Evolutionary conservation across 2,113 vertebrate genomes (phyloP).

Genomic region (Xenopus borealis): DNA sequence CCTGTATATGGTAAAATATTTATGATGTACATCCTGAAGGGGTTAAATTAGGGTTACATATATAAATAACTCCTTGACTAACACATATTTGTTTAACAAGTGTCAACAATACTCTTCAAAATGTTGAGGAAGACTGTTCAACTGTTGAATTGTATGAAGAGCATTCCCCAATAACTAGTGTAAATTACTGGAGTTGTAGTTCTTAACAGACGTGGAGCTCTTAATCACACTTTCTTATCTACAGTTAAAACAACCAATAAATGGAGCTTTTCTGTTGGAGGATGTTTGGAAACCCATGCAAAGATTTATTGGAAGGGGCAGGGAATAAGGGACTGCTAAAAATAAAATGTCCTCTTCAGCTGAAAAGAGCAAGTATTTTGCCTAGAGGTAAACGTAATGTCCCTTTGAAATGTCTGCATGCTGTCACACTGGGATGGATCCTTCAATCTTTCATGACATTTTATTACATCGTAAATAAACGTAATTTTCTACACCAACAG

Average conservation of each 20-base stretch:
- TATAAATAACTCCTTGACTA: too few species aligned
- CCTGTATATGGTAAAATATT: too few species aligned
- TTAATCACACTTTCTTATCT: neutral
- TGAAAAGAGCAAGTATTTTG: conserved; percentile 38
- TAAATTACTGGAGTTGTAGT: too few species aligned
- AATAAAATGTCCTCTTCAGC: conserved; percentile 24
- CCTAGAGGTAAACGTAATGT: conserved; percentile 34
- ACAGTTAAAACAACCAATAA: neutral
- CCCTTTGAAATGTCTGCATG: conserved; percentile 35
- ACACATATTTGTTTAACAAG: too few species aligned
- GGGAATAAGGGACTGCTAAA: conserved; percentile 33
- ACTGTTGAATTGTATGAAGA: too few species aligned
- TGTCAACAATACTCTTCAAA: too few species aligned
- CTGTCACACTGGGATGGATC: conserved; percentile 29
- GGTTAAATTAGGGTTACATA: too few species aligned
- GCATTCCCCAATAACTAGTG: too few species aligned
- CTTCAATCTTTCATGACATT: conserved; percentile 18
- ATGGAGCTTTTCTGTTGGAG: neutral
- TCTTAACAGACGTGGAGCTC: too few species aligned
- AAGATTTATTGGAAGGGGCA: conserved; percentile 41
- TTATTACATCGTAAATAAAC: conserved; percentile 15
- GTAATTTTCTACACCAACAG: neutral
- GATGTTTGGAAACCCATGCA: conserved; percentile 19
- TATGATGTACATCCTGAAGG: too few species aligned
- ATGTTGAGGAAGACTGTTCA: too few species aligned